Base-by-base conservation (phyloP, 2,888 invertebrate genomes). In the Ganaspis brasiliensis region DNA sequence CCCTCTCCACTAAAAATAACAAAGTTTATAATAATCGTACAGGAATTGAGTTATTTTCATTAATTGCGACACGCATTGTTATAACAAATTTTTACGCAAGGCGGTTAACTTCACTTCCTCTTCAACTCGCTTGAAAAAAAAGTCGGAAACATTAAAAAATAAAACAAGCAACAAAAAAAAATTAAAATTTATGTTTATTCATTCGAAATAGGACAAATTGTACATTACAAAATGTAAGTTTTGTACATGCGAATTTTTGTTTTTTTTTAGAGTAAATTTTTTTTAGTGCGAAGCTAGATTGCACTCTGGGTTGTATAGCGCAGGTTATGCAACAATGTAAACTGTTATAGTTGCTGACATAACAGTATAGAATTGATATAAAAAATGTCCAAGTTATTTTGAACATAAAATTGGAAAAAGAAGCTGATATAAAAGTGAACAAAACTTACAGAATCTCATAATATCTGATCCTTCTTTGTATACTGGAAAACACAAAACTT, bases 1-100 rank as follows among this genome's bases (percentile, higher is more conserved):
- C 89, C 37, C 82, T 87, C 35, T 77, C 84, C 73, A 90, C 90
- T 90, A 78, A 26, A 82, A 81, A 79, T 73, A 73, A 56, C 55
- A 8, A 56, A 59, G 16, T 19, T 19, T 40, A 9, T 8, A 40
- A 40, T 40, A 40, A 40, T 40, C 12, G 2, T 10, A 1, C 31
- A 31, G 31, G 31, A 31, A 4, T 31, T 31, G 31, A 31, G 31
- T 31, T 6, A 31, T 31, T 31, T 31, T 31, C 31, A 31, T 31
- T 49, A 16, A 16, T 49, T 49, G n/a, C 5, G 2, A 16, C n/a
- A 49, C n/a, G n/a, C 16, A 52, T 19, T 52, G 16, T 52, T 19
- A 52, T 52, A 52, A 52, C 19, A 52, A 52, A 16, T 49, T 49
- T 49, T 49, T 49, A n/a, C n/a, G n/a, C n/a, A 1, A 16, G 1